Conservation (phyloP, 2,113 vertebrate genomes). For the Prunella himalayana region DNA sequence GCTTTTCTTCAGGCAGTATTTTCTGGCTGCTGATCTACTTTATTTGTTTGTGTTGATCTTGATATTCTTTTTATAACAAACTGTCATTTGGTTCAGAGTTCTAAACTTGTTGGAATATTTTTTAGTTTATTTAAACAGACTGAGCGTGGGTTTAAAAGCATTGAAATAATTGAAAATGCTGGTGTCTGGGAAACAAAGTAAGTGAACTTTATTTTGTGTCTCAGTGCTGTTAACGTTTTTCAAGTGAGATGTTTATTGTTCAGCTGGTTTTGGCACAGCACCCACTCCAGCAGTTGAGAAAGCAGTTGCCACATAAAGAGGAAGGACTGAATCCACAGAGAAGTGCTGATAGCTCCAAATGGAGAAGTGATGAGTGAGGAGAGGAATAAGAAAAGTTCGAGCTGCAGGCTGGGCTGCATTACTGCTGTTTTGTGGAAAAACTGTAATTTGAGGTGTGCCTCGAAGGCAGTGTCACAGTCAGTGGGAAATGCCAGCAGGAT, state of each 20-base stretch:
- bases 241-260: neutral
- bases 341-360: neutral
- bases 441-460: neutral
- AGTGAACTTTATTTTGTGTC: neutral
- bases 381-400: neutral
- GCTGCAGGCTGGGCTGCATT: neutral
- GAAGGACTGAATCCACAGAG: neutral
- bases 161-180: neutral
- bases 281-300: neutral
- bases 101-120: neutral
- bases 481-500: neutral
- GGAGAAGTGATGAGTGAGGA: neutral
- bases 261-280: neutral
- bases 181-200: neutral
- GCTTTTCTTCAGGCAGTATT: neutral
- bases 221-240: neutral
- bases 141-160: neutral
- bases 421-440: neutral
- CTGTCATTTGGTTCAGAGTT: neutral
- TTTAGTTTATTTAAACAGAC: neutral
- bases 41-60: neutral
- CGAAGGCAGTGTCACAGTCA: fast-evolving
- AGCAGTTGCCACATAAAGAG: neutral
- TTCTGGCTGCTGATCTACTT: neutral
- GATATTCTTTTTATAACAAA: neutral